phyloP scores from a whole-genome alignment of 2,888 invertebrate genomes.

The Hermaeophaga mercurialis region DNA sequence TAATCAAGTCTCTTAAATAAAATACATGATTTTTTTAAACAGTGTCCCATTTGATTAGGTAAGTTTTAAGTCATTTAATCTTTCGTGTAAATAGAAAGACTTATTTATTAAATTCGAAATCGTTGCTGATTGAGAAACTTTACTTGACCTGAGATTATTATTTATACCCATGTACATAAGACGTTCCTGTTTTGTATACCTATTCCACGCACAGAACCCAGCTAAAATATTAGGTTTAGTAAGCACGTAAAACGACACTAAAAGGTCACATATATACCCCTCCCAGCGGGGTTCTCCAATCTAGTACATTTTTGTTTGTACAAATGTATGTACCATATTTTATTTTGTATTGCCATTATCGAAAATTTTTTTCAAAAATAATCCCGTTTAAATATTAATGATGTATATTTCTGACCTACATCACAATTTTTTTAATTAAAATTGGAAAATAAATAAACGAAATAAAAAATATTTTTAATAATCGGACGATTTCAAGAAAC shows the following conservation, averaged over 20 bases:
- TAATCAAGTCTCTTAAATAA: not conserved
- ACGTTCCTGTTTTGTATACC: slow-evolving; percentile 51
- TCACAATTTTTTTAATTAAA: no score
- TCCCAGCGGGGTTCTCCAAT: slow-evolving; percentile 25
- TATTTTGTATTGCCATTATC: no score
- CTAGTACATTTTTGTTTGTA: slow-evolving; percentile 10
- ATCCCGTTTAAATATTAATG: no score
- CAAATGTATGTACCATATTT: no score
- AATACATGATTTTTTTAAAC: no score
- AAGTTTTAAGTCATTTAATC: no score
- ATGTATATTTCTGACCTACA: no score
- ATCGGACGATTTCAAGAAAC: no score
- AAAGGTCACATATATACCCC: slow-evolving; percentile 31
- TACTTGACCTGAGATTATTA: slow-evolving; percentile 30
- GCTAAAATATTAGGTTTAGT: slow-evolving; percentile 48
- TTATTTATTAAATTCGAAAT: slow-evolving; percentile 3
- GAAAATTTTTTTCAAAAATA: no score
- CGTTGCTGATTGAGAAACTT: slow-evolving; percentile 13
- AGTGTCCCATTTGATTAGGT: no score
- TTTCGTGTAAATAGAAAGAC: not conserved
- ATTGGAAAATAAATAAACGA: no score
- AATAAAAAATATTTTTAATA: no score
- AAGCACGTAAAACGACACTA: slow-evolving; percentile 47
- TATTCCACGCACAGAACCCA: slow-evolving; percentile 48
- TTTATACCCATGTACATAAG: slow-evolving; percentile 46